These are phyloP conservation scores for Drosophila atripex DNA, from an alignment of 2,888 invertebrate species.

Conservation along the genomic window DNA sequence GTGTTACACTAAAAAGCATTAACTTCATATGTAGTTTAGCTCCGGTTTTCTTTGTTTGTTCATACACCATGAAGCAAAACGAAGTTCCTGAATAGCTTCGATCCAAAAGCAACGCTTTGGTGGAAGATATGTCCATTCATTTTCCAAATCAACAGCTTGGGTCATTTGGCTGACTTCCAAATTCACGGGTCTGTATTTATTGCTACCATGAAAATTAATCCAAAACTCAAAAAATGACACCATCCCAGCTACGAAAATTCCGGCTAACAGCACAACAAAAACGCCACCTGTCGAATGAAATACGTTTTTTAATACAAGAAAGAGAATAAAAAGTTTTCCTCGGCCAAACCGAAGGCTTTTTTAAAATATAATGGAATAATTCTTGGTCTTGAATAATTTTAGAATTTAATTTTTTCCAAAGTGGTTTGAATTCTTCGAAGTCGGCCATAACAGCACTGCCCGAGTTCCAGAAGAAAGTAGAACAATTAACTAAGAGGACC, in stretches of 20 bases:
- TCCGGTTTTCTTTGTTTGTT: constrained; percentile 88
- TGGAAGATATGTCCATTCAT: constrained; percentile 22
- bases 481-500: no score
- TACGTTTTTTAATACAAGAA: not conserved
- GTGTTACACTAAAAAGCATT: constrained; percentile 51
- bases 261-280: not conserved
- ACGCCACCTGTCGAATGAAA: not conserved
- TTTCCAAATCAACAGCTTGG: constrained; percentile 80
- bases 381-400: no score
- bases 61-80: constrained; percentile 87
- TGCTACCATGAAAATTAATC: not conserved
- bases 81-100: constrained; percentile 90
- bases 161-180: not conserved
- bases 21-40: constrained; percentile 87
- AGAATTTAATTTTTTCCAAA: no score
- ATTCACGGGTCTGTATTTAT: not conserved
- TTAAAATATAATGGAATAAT: no score
- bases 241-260: not conserved
- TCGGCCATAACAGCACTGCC: no score
- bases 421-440: no score
- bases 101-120: constrained; percentile 88
- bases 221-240: not conserved
- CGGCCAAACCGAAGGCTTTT: no score
- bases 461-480: no score
- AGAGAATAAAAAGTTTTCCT: no score